These are phyloP conservation scores for Chaetodon trifasciatus DNA, from an alignment of 2,797 vertebrate species.

Conservation along the genomic window DNA sequence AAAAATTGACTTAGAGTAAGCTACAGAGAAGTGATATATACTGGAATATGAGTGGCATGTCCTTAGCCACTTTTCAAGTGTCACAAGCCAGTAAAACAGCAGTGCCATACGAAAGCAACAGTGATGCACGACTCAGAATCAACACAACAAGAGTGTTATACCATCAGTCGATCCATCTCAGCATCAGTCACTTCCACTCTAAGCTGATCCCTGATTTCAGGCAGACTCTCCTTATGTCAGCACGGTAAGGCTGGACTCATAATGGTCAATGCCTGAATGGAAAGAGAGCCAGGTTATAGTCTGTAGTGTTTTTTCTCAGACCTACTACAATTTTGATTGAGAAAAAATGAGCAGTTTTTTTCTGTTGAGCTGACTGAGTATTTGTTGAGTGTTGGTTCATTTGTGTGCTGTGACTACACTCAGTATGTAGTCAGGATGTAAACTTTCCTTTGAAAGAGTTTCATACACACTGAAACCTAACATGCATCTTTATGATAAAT, in stretches of 20 bases:
- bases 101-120: not conserved
- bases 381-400: conserved; percentile 3
- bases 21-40: not conserved
- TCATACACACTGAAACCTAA: not conserved
- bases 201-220: not conserved
- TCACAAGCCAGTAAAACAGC: not conserved
- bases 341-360: not conserved
- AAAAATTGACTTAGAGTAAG: not conserved
- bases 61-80: too few species aligned
- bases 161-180: not conserved
- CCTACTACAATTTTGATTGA: not conserved
- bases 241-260: not conserved
- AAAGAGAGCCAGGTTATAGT: conserved; percentile 1
- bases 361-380: not conserved
- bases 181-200: not conserved
- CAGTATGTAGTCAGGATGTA: not conserved
- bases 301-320: conserved; percentile 6
- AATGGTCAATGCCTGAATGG: not conserved
- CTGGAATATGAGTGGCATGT: not conserved
- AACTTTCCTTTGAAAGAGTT: not conserved
- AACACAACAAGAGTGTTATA: not conserved
- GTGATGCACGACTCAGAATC: not conserved
- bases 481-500: not conserved
- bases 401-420: not conserved
- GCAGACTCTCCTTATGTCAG: not conserved